Evolutionary conservation across 2,113 vertebrate species (phyloP).

Genomic region (Sturnus vulgaris): DNA sequence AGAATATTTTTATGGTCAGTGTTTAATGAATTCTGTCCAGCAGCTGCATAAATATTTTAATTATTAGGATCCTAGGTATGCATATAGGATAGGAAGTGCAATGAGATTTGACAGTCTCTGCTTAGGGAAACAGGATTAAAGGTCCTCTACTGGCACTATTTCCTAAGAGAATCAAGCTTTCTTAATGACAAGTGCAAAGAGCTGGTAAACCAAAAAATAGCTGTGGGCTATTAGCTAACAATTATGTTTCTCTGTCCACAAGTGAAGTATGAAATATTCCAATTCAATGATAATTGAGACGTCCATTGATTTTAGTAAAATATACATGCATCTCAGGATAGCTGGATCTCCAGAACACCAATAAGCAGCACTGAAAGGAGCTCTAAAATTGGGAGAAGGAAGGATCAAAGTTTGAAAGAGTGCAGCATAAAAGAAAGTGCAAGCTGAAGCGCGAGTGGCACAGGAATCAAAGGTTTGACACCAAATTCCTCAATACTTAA

Average conservation of each 20-base stretch:
- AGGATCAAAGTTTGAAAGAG: not conserved
- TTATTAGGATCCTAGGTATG: not conserved
- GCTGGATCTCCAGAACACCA: not conserved
- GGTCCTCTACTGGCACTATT: not conserved
- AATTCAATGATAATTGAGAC: not conserved
- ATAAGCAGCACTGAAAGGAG: not conserved
- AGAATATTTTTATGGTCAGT: not conserved
- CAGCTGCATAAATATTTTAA: not conserved
- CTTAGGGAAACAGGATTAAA: not conserved
- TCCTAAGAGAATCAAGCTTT: not conserved
- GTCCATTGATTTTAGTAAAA: not conserved
- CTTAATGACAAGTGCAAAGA: not conserved
- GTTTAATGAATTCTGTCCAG: not conserved
- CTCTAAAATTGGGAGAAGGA: not conserved
- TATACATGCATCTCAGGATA: not conserved
- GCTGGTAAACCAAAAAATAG: not conserved
- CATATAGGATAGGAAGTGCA: not conserved
- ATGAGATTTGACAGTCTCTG: not conserved
- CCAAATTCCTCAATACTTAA: not conserved
- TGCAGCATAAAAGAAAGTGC: not conserved
- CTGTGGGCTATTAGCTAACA: not conserved
- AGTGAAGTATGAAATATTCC: not conserved
- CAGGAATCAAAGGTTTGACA: not conserved
- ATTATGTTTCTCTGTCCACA: not conserved
- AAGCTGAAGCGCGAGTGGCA: not conserved